Base-by-base conservation (phyloP, 2,113 vertebrate genomes). In the Eulemur rufifrons region DNA sequence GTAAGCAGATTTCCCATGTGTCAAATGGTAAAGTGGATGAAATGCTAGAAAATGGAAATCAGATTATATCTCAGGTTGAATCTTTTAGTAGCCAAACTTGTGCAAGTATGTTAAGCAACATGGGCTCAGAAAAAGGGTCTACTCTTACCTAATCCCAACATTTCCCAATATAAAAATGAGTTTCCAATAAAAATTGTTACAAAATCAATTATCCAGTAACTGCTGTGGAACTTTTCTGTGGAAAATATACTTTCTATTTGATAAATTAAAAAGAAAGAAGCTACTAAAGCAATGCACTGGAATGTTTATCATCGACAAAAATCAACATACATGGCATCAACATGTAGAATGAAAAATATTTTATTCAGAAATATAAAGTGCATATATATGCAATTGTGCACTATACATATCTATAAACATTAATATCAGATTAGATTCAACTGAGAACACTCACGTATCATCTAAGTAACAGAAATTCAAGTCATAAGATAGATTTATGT, bases 161-260 rank as follows among this genome's bases (percentile, higher is more conserved):
- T 18, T 23, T 64, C 93, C 96, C 64, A 1, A 47, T 87, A 98
- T 95, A 94, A 45, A 96, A 42, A 59, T 54, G 95, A 34, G 92
- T 98, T 98, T 98, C 96, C 97, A 98, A 56, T 59, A 97, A 96
- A 96, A 95, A 94, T 27, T 69, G 94, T 95, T 89, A 95, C 78
- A 50, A 97, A 97, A 97, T 47, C 47, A 96, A 97, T 98, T 98
- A 98, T 66, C 32, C 45, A 85, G 39, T 96, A 95, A 95, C 27
- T 96, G 71, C 64, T 90, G 13, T 81, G 80, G 32, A 66, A 63
- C 81, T 81, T 97, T 98, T 96, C 23, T 97, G 84, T 95, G 76
- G 37, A 97, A 89, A 96, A 97, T 92, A 78, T 18, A 73, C 0
- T 52, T 42, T 7, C 21, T 47, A 21, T 42, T 54, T 27, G 34